Base-by-base conservation (phyloP, 2,888 invertebrate species). In the Halictus quadricinctus region DNA sequence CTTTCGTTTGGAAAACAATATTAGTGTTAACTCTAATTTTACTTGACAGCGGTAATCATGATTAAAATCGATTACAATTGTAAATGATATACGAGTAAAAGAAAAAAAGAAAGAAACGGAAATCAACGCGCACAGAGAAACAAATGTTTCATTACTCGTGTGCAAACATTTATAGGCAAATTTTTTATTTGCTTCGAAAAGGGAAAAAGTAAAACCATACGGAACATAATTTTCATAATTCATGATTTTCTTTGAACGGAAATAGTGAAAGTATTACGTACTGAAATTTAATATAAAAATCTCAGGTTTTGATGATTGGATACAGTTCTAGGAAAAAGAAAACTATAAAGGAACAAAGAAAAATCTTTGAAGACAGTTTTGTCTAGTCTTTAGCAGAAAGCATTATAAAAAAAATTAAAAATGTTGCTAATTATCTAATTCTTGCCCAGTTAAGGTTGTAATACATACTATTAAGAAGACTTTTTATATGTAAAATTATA, bases 401-500 rank as follows among this genome's bases (percentile, higher is more conserved):
- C 77, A 85, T 85, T 80, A 36, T 36, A 36, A 74, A 72, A 76
- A 72, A 72, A 69, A 82, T 88, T 87, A 25, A 36, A 89, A 84
- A 84, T 79, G 75, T 90, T 79, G 76, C 79, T 85, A 76, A 82
- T 72, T 86, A 88, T 88, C 82, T 58, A 81, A 85, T 90, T 88
- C 81, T 88, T 84, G 83, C 81, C 85, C 87, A 84, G 75, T 87
- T 90, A 86, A 90, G 89, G 85, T 90, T 90, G 88, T 90, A 89
- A 89, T 90, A 89, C 83, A 87, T 54, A 89, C 87, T 90, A 54
- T 88, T 88, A 89, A 89, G 86, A 80, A 82, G 66, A 90, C 88
- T 90, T 90, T 90, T 90, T 90, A 90, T 90, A 90, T 90, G 81
- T 90, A 90, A 90, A 87, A 83, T 90, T 74, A 88, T 85, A 88